These are phyloP conservation scores for Drosophila falleni DNA, from an alignment of 2,888 invertebrate species.

Conservation along the genomic window DNA sequence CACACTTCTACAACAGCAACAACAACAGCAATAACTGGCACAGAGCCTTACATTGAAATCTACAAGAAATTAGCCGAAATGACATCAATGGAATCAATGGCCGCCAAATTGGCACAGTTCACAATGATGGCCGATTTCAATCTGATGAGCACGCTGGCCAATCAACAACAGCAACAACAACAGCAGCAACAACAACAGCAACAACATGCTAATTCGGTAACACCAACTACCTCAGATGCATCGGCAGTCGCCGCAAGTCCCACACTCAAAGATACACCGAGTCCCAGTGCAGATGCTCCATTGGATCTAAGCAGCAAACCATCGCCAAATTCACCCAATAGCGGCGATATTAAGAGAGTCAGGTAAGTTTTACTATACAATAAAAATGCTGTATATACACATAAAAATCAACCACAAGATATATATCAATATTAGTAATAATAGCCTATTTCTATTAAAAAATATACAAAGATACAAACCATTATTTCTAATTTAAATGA, in stretches of 20 bases:
- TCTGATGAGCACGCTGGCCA: conserved; percentile 68
- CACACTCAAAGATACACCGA: conserved; percentile 86
- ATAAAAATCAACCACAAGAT: conserved; percentile 23
- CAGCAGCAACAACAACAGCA: conserved; percentile 74
- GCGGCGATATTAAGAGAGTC: conserved; percentile 88
- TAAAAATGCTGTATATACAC: conserved; percentile 4
- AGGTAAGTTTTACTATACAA: conserved; percentile 84
- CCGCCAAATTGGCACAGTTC: conserved; percentile 87
- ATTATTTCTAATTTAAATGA: too few species aligned
- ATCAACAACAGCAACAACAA: conserved; percentile 55
- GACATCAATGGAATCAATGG: conserved; percentile 89
- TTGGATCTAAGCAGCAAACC: conserved; percentile 94
- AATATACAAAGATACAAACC: too few species aligned
- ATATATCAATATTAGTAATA: neutral
- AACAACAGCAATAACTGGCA: conserved; percentile 38
- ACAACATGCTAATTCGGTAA: conserved; percentile 82
- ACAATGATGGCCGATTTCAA: conserved; percentile 65
- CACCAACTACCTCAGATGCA: conserved; percentile 85
- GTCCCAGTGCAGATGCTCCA: conserved; percentile 87
- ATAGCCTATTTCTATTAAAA: too few species aligned
- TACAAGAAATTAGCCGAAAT: conserved; percentile 85
- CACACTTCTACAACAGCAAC: conserved; percentile 40
- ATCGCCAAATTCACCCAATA: conserved; percentile 86
- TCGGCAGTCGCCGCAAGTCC: conserved; percentile 84
- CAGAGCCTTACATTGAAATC: conserved; percentile 56